These are phyloP conservation scores for Paradisaea rubra DNA, from an alignment of 2,113 vertebrate genomes.

Conservation along the genomic window DNA sequence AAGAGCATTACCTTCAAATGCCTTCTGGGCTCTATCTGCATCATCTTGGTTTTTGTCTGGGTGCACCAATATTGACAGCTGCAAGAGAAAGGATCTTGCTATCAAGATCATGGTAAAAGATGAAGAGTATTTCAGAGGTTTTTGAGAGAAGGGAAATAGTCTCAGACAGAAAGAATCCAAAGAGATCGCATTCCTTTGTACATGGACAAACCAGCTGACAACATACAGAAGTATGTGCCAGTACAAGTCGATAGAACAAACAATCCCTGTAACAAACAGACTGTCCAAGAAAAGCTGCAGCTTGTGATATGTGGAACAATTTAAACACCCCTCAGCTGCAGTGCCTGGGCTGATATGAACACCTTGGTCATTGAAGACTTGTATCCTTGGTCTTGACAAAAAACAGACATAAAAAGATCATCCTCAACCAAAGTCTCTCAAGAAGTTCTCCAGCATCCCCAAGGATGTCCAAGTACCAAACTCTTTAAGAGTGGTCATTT, in stretches of 20 bases:
- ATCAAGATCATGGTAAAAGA: neutral
- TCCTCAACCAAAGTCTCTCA: neutral
- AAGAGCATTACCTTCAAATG: slow-evolving; percentile 88
- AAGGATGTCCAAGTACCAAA: neutral
- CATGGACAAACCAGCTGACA: neutral
- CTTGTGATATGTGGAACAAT: neutral
- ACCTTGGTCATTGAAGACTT: neutral
- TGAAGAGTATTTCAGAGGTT: neutral
- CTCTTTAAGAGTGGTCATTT: neutral
- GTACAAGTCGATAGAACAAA: neutral
- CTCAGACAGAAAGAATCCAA: neutral
- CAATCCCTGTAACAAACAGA: neutral
- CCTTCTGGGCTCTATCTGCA: slow-evolving; percentile 89
- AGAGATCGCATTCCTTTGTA: neutral
- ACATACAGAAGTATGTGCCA: neutral
- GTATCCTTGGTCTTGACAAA: neutral
- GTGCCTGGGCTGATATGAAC: neutral
- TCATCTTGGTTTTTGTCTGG: slow-evolving; percentile 98
- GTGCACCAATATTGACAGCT: slow-evolving; percentile 98
- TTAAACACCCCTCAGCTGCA: neutral
- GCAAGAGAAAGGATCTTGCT: neutral
- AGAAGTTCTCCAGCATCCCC: neutral
- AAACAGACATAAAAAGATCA: neutral
- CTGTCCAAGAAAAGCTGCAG: neutral
- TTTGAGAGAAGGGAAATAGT: neutral